These are phyloP conservation scores for Sigmodon hispidus DNA, from an alignment of 2,113 vertebrate genomes.

Conservation along the genomic window DNA sequence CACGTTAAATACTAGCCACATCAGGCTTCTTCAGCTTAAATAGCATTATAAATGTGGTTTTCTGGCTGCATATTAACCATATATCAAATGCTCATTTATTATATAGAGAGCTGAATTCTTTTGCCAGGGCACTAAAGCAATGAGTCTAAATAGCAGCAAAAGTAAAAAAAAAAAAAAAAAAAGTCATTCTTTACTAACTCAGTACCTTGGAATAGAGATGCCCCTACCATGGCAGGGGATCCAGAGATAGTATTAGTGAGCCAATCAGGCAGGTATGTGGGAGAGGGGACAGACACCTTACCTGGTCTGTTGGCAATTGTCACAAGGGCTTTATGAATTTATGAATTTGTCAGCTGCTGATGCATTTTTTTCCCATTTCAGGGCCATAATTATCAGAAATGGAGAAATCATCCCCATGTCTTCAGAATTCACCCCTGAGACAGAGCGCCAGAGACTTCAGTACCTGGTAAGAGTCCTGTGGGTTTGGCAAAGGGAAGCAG, in stretches of 20 bases:
- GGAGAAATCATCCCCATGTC: conserved; percentile 96
- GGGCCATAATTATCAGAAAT: conserved; percentile 95
- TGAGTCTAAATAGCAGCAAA: not conserved
- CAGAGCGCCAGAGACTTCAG: conserved; percentile 96
- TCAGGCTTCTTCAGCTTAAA: not conserved
- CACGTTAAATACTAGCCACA: not conserved
- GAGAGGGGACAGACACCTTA: not conserved
- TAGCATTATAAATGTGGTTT: not conserved
- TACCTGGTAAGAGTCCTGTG: conserved; percentile 92
- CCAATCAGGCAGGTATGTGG: not conserved
- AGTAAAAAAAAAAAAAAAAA: not conserved
- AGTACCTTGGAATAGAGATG: not conserved
- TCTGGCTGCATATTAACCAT: not conserved
- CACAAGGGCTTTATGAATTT: not conserved
- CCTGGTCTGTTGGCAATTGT: not conserved
- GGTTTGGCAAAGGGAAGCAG: not conserved
- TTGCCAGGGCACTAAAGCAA: not conserved
- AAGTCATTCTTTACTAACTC: not conserved
- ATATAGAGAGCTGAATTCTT: not conserved
- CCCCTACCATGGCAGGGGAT: fast-evolving
- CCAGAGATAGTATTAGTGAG: not conserved
- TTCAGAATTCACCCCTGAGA: conserved; percentile 97
- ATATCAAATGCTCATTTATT: not conserved
- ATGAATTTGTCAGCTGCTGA: conserved; percentile 22
- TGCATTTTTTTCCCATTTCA: conserved; percentile 83